Base-by-base conservation (phyloP, 2,888 invertebrate genomes). In the Coecobrya sp. region DNA sequence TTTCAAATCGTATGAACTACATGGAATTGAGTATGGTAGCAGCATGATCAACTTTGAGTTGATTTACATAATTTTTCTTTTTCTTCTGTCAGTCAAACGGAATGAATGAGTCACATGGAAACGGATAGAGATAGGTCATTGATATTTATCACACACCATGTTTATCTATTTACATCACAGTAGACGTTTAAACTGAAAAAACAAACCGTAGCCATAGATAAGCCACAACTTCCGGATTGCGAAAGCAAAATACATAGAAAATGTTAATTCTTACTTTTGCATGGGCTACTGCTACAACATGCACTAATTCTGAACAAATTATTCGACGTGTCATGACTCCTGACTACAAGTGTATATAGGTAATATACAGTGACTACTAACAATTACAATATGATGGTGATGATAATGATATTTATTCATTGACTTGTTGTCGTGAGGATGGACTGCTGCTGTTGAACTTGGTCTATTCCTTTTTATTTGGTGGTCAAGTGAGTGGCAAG, bases 221-320 rank as follows among this genome's bases (percentile, higher is more conserved):
- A 84, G 62, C 84, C 84, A 45, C 84, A 62, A 65, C 65, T 85
- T 85, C 85, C 85, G 85, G 85, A 68, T 45, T 68, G 68, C 68
- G 68, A 85, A 59, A 68, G 36, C 13, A 3, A 81, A 1, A 25
- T 13, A 81, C 25, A 27, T 59, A 59, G n/a, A n/a, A n/a, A n/a
- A n/a, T n/a, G n/a, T n/a, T n/a, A n/a, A n/a, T n/a, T n/a, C n/a
- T n/a, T 19, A n/a, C n/a, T 59, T 59, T 59, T 59, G 16, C 19
- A n/a, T 59, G 19, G 59, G 7, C 5, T 7, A 19, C 19, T n/a
- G 52, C 36, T 36, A 36, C 36, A 36, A 36, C 3, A 7, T 36
- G 7, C 7, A 36, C 36, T 36, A 36, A 36, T 36, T 36, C 36
- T 4, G 3, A 36, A 36, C 36, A 36, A 36, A 36, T 36, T 36